A percentile compares a stretch with the other conserved stretches of the same genome.
phyloP scores from a whole-genome alignment of 1,140 invertebrate species.

The Cydia amplana region DNA sequence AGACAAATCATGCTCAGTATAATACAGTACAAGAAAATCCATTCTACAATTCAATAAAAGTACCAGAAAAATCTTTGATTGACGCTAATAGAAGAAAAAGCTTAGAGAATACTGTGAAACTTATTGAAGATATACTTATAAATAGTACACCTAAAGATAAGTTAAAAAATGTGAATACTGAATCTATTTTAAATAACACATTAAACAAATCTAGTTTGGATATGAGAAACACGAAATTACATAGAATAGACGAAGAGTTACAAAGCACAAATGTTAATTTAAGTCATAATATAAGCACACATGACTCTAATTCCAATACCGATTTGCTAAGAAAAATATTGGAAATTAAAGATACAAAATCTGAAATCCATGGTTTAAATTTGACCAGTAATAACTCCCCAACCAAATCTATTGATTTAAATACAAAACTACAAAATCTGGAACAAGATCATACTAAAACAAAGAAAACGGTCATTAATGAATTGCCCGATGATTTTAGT shows the following conservation, averaged over 20 bases:
- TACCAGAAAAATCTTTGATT: slow-evolving; percentile 36
- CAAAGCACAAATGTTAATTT: background rate
- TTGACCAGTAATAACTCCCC: too few relatives aligned
- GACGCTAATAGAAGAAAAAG: slow-evolving; percentile 56
- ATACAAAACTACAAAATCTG: too few relatives aligned
- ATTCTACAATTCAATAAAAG: slow-evolving; percentile 44
- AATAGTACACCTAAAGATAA: slow-evolving; percentile 41
- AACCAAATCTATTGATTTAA: too few relatives aligned
- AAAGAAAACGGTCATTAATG: background rate
- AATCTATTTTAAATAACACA: slow-evolving; percentile 8
- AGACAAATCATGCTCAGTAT: slow-evolving; percentile 37
- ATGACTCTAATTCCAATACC: too few relatives aligned
- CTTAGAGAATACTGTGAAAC: slow-evolving; percentile 65
- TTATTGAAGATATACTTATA: slow-evolving; percentile 69
- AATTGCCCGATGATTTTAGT: background rate
- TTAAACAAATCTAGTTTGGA: background rate
- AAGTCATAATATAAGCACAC: background rate
- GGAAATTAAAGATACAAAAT: too few relatives aligned
- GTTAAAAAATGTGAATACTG: slow-evolving; percentile 37
- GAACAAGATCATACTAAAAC: background rate
- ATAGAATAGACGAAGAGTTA: background rate
- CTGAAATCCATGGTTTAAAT: too few relatives aligned
- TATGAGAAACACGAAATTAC: slow-evolving; percentile 3
- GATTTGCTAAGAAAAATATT: too few relatives aligned
- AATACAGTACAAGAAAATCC: slow-evolving; percentile 39